phyloP scores from a whole-genome alignment of 2,888 invertebrate species.

The Liodrosophila aerea region DNA sequence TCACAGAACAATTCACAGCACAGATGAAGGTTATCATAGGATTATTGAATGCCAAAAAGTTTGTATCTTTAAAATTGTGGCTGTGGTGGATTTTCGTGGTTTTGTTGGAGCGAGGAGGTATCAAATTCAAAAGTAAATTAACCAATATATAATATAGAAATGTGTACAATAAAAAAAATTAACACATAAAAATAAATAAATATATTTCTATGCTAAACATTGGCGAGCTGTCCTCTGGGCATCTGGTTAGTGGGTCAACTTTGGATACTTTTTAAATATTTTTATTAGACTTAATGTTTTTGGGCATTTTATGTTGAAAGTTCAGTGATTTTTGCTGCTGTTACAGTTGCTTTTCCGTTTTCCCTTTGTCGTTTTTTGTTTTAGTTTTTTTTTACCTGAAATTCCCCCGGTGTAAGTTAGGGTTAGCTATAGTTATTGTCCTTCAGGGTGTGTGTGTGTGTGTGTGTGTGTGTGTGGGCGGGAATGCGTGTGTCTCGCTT shows the following conservation, averaged over 20 bases:
- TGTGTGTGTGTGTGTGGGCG: background rate
- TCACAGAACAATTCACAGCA: no score
- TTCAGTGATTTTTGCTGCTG: slow-evolving; percentile 23
- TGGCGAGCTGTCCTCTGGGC: background rate
- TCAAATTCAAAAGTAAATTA: no score
- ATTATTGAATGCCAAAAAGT: no score
- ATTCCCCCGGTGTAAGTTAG: slow-evolving; percentile 18
- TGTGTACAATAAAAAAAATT: background rate
- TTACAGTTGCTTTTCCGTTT: slow-evolving; percentile 19
- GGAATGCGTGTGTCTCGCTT: background rate
- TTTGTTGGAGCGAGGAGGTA: no score
- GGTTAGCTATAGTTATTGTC: slow-evolving; percentile 17
- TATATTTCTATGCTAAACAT: background rate
- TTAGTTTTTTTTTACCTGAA: slow-evolving; percentile 26
- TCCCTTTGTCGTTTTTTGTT: slow-evolving; percentile 1
- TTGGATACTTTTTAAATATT: background rate
- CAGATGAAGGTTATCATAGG: no score
- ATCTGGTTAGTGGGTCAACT: background rate
- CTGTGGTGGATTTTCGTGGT: no score
- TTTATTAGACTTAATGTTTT: slow-evolving; percentile 1
- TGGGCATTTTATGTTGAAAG: slow-evolving; percentile 21
- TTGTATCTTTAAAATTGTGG: no score
- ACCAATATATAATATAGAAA: no score
- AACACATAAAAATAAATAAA: background rate
- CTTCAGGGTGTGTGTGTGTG: background rate